Evolutionary conservation across 2,797 vertebrate genomes (phyloP).

Genomic region (Sorex maritimensis): DNA sequence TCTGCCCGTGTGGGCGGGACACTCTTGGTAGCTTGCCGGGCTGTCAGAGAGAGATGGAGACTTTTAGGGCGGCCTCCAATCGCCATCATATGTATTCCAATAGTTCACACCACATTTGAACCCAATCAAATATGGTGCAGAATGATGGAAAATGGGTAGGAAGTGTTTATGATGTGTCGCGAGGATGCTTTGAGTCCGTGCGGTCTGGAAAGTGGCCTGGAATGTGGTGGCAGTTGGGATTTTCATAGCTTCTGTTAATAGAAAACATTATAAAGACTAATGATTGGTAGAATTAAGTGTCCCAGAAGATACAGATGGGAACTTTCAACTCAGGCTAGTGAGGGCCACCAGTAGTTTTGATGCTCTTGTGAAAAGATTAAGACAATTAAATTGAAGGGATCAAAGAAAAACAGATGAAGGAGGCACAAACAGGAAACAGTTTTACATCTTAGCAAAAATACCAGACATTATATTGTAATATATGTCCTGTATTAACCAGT

Average conservation of each 20-base stretch:
- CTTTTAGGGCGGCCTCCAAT: too few species aligned
- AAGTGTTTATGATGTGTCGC: too few species aligned
- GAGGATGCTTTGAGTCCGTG: too few species aligned
- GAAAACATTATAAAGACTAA: background rate
- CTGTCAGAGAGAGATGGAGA: too few species aligned
- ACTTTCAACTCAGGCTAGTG: background rate
- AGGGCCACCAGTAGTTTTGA: background rate
- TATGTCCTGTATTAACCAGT: background rate
- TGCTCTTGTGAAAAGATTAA: background rate
- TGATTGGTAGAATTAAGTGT: constrained; percentile 20
- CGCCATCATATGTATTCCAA: too few species aligned
- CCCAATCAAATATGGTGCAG: too few species aligned
- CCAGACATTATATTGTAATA: background rate
- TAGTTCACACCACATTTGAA: too few species aligned
- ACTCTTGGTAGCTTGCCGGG: too few species aligned
- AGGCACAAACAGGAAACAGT: background rate
- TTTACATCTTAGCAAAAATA: background rate
- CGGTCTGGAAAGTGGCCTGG: too few species aligned
- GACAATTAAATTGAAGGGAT: background rate
- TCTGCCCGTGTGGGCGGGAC: too few species aligned
- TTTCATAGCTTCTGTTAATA: background rate
- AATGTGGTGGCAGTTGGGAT: background rate
- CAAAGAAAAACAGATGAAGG: background rate
- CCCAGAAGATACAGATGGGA: constrained; percentile 22
- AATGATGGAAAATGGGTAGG: too few species aligned